A percentile compares a stretch with the other conserved stretches of the same genome.
These are phyloP conservation scores for Bombus balteatus DNA, from an alignment of 1,140 invertebrate genomes.

Conservation along the genomic window DNA sequence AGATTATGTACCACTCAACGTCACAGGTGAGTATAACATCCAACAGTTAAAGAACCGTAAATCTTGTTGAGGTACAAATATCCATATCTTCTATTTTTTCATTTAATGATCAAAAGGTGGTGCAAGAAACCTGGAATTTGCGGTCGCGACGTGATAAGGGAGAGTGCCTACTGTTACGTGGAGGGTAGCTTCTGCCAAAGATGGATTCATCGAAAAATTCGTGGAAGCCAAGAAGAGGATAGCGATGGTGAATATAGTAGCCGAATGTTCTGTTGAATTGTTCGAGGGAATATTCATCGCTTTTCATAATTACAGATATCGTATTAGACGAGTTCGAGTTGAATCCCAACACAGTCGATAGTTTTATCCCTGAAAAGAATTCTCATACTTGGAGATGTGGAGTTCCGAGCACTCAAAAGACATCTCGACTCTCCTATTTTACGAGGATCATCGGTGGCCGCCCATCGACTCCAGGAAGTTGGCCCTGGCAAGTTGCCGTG, in stretches of 20 bases:
- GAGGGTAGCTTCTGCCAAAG: conserved; percentile 90
- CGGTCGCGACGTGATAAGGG: conserved; percentile 88
- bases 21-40: conserved; percentile 78
- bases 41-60: too few relatives aligned
- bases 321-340: conserved; percentile 75
- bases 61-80: neutral
- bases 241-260: conserved; percentile 66
- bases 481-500: conserved; percentile 97
- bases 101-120: conserved; percentile 82
- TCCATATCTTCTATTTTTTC: neutral
- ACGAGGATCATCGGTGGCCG: conserved; percentile 92
- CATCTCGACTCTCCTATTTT: conserved; percentile 75
- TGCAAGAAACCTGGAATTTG: conserved; percentile 90
- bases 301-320: conserved; percentile 61
- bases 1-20: conserved; percentile 85
- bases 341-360: conserved; percentile 73
- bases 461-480: conserved; percentile 89
- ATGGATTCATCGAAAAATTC: conserved; percentile 86
- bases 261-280: too few relatives aligned
- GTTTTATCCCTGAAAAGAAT: conserved; percentile 64
- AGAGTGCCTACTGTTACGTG: conserved; percentile 93
- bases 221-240: conserved; percentile 77
- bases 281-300: neutral
- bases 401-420: conserved; percentile 66
- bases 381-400: conserved; percentile 76